Evolutionary conservation across 1,140 invertebrate genomes (phyloP), one percentile per base, ranked within the genome.

Genomic region (Holotrichia oblita): DNA sequence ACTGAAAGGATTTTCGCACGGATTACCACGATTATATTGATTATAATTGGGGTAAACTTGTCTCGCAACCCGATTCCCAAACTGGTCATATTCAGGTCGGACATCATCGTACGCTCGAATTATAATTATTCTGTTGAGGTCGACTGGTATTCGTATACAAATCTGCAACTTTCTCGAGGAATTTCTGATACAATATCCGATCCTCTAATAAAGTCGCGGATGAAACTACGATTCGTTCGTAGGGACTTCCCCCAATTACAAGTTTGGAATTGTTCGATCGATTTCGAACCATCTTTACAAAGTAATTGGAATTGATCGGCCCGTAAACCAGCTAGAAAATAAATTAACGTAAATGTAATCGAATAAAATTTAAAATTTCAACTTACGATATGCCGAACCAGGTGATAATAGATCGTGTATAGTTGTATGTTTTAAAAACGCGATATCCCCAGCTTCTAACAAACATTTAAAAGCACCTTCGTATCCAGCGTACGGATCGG

Each of bases 191-290:
- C 82, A 86, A 88, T 78, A 87, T 88, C 44, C 94, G 89, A 42
- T 89, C 88, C 10, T 91, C 88, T 12, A 87, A 84, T 76, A 89
- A 88, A 4, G 92, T 92, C 0, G 94, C 96, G 4, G 96, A 97
- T 14, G 94, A 94, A 3, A 94, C 95, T 0, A 97, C 94, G 40
- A 99, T 87, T 6, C 95, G 87, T 98, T 93, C 0, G 96, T 93
- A 0, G 97, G 96, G 6, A 97, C 92, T 74, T 87, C 6, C 97
- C 97, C 93, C 97, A 96, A 86, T 97, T 93, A 85, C 97, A 99
- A n/a, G 87, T 85, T 14, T 89, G 87, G 88, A 93, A 98, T 42
- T 96, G 91, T 17, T 91, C 90, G 1, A 98, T 86, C 0, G 92
- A 84, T 42, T 87, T 90, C 8, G 89, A 90, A 0, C 96, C 96